Base-by-base conservation (phyloP, 2,888 invertebrate genomes). In the Sthenelais limicola region DNA sequence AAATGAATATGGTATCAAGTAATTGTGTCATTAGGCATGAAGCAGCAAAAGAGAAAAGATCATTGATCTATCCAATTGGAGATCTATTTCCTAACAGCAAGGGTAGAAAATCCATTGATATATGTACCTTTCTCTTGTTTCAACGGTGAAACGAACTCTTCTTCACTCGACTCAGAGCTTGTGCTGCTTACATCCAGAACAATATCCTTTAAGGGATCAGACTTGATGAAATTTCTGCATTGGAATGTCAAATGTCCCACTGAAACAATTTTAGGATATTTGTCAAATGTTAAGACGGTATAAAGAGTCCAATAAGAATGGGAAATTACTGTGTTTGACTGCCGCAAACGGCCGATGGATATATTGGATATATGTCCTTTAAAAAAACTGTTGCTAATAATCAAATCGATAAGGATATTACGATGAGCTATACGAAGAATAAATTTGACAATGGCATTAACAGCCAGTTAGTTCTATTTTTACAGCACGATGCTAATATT, bases 191-290 rank as follows among this genome's bases (percentile, higher is more conserved):
- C 94, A 86, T 97, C 97, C 72, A 97, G 88, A 1, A 97, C 93
- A 81, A 88, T 85, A 85, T 96, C 97, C 86, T 95, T 96, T 84
- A 94, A 93, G 0, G 97, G 96, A 85, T 97, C 96, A 32, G 96
- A 88, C 91, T 96, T 95, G 73, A 97, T 92, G 87, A 97, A 97
- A 88, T 98, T 98, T 81, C 97, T 90, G 85, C 97, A 98, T 86
- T 98, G 97, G 88, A 94, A 97, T 18, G 98, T 97, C 81, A 98
- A 90, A 88, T 98, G 97, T 0, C 97, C 97, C 75, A 95, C 94
- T 89, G 77, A n/a, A 81, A 79, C 43, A 9, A 12, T 18, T 18
- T 12, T 18, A 43, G 43, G 12, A 43, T 9, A 18, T 18, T 18
- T 43, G 12, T 12, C 9, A 43, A 43, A 43, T 43, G 43, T 43